These are phyloP conservation scores for Limonius californicus DNA, from an alignment of 1,140 invertebrate species.

Conservation along the genomic window DNA sequence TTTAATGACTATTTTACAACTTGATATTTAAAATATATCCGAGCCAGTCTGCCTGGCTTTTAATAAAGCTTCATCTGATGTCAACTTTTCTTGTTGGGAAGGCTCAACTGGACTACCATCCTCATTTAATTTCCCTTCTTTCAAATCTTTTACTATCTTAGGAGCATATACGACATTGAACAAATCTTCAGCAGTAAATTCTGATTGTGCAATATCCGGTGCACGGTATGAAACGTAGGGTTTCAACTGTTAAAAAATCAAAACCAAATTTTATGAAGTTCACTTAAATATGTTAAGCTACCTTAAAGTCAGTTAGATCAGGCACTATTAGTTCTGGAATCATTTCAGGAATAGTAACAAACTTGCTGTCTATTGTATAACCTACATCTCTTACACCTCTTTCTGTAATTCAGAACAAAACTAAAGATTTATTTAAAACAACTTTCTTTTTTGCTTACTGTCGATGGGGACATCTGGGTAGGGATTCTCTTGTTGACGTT, in stretches of 20 bases:
- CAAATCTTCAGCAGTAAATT: slow-evolving; percentile 80
- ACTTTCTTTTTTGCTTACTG: slow-evolving; percentile 45
- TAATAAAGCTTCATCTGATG: slow-evolving; percentile 64
- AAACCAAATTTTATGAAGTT: too few species aligned
- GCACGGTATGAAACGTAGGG: slow-evolving; percentile 90
- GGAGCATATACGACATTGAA: slow-evolving; percentile 78
- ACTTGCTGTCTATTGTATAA: slow-evolving; percentile 54
- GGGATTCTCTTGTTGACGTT: slow-evolving; percentile 53
- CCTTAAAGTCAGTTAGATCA: slow-evolving; percentile 70
- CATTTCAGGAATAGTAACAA: slow-evolving; percentile 76
- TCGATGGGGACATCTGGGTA: slow-evolving; percentile 60
- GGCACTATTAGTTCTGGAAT: slow-evolving; percentile 91
- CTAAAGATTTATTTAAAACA: slow-evolving; percentile 17
- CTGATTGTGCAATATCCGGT: slow-evolving; percentile 66
- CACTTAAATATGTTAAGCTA: slow-evolving; percentile 35
- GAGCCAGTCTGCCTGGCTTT: slow-evolving; percentile 69
- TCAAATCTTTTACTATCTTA: slow-evolving; percentile 78
- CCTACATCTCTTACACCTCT: slow-evolving; percentile 65
- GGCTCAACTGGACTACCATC: slow-evolving; percentile 68
- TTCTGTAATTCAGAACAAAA: slow-evolving; percentile 49
- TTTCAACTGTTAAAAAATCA: slow-evolving; percentile 59
- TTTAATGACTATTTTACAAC: too few species aligned
- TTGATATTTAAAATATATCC: slow-evolving; percentile 67
- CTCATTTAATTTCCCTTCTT: slow-evolving; percentile 63
- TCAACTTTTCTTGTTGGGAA: slow-evolving; percentile 65